Conservation (phyloP, 1,140 invertebrate species). For the Leguminivora glycinivorella region DNA sequence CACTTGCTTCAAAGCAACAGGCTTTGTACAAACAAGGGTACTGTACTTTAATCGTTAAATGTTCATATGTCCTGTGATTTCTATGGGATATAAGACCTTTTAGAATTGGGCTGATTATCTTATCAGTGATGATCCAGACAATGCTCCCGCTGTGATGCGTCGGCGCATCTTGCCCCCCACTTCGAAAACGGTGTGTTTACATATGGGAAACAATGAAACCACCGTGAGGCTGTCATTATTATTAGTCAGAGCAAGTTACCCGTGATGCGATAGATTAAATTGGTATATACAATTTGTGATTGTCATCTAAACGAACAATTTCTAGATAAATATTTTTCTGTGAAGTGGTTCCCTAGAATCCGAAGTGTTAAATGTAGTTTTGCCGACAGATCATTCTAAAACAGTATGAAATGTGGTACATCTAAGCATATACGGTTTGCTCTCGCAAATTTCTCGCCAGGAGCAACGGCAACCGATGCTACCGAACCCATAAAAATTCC, state of each 20-base stretch:
- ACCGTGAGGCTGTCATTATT: background rate
- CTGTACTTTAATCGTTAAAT: background rate
- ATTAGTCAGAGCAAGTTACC: background rate
- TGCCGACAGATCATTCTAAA: background rate
- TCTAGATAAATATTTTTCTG: no score
- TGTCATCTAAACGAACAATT: no score
- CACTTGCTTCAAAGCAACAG: constrained; percentile 3
- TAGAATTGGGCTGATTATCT: constrained; percentile 45
- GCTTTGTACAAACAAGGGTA: constrained; percentile 22
- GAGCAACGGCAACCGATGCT: constrained; percentile 36
- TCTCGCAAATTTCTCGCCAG: constrained; percentile 34
- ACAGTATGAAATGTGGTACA: background rate
- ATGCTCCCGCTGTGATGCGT: constrained; percentile 51
- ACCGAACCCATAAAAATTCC: constrained; percentile 44
- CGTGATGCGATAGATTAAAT: no score
- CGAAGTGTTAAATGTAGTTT: background rate
- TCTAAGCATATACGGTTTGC: background rate
- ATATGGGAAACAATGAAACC: background rate
- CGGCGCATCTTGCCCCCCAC: constrained; percentile 41
- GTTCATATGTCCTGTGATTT: background rate
- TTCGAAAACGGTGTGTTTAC: constrained; percentile 39
- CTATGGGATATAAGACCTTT: background rate
- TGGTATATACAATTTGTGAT: no score
- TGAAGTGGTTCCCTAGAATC: background rate
- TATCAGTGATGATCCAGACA: constrained; percentile 50